phyloP scores from a whole-genome alignment of 2,113 vertebrate species.

The Vidua macroura region DNA sequence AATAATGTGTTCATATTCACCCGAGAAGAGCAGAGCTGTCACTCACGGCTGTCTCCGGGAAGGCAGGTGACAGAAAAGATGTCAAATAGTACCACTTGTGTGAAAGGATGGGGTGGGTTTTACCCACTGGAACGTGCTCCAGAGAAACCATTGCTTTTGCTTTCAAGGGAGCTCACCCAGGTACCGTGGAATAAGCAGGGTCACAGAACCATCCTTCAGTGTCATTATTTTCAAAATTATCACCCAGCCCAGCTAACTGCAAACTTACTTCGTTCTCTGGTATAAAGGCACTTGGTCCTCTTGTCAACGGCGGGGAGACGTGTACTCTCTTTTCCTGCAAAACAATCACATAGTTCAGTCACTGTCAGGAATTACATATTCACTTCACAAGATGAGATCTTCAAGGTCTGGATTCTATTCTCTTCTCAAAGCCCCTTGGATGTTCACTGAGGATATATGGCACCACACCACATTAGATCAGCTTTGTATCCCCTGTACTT shows the following conservation, averaged over 20 bases:
- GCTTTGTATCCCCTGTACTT: background rate
- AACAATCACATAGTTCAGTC: constrained; percentile 17
- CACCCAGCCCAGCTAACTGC: background rate
- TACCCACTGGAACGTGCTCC: background rate
- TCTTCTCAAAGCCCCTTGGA: background rate
- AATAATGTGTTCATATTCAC: background rate
- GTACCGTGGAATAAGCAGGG: background rate
- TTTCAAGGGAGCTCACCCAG: background rate
- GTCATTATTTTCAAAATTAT: background rate
- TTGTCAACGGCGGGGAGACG: constrained; percentile 75
- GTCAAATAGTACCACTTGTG: background rate
- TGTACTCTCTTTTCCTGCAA: constrained; percentile 79
- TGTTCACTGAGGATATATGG: background rate
- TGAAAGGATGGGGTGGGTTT: background rate
- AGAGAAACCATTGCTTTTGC: background rate
- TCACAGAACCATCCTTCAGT: background rate
- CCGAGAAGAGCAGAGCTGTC: background rate
- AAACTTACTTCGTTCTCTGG: constrained; percentile 83
- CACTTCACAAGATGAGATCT: background rate
- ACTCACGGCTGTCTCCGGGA: fast-evolving
- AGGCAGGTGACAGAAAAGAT: background rate
- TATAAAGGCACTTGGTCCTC: constrained; percentile 89
- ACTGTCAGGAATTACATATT: background rate
- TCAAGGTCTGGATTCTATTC: background rate
- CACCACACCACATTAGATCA: background rate